These are phyloP conservation scores for Mizuhopecten yessoensis DNA, from an alignment of 1,140 invertebrate genomes.

Conservation along the genomic window DNA sequence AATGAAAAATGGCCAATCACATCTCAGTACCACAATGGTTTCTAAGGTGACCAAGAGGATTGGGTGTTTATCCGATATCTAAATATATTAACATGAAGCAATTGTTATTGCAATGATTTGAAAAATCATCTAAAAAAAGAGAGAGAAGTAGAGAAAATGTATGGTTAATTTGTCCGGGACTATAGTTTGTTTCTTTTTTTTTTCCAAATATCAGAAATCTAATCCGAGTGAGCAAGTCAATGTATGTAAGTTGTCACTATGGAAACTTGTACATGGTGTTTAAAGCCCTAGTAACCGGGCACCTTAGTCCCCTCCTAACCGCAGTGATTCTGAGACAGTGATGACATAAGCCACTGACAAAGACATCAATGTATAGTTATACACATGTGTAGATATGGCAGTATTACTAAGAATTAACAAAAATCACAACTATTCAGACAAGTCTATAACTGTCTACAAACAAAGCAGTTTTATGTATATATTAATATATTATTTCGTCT, in stretches of 20 bases:
- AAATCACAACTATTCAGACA: background rate
- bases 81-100: background rate
- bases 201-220: too few relatives aligned
- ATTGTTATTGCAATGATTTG: background rate
- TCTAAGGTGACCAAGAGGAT: background rate
- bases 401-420: background rate
- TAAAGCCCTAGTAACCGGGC: background rate
- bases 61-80: background rate
- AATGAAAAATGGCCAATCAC: slow-evolving; percentile 4
- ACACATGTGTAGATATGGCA: background rate
- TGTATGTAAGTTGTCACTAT: too few relatives aligned
- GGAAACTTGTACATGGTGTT: background rate
- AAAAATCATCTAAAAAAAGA: too few relatives aligned
- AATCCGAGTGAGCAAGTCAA: too few relatives aligned
- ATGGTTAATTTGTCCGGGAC: too few relatives aligned
- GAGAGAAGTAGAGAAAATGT: too few relatives aligned
- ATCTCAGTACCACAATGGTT: background rate
- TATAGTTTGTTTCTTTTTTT: too few relatives aligned
- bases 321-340: background rate
- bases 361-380: background rate
- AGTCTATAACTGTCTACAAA: background rate
- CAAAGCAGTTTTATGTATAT: background rate
- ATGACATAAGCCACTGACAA: background rate
- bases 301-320: background rate
- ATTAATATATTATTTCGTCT: background rate